Evolutionary conservation across 2,888 invertebrate species (phyloP).

Genomic region (Cerastoderma edule): DNA sequence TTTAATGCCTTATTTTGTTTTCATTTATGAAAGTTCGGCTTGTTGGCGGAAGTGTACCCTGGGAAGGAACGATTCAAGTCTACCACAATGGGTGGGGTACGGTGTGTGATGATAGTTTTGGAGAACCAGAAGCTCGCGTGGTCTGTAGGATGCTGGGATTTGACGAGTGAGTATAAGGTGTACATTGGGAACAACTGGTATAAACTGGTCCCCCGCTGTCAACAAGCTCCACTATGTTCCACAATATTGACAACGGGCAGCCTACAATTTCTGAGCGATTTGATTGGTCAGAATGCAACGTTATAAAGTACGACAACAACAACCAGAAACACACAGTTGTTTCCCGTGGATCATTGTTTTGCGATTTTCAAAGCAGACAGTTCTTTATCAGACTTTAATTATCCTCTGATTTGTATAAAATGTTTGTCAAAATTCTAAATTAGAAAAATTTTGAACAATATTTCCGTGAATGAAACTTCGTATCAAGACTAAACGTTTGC

Average conservation of each 20-base stretch:
- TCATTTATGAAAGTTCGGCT: conserved; percentile 17
- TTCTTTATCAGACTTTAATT: too few species aligned
- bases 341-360: background rate
- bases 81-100: conserved; percentile 30
- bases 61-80: conserved; percentile 19
- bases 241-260: too few species aligned
- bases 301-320: background rate
- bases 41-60: background rate
- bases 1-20: too few species aligned
- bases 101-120: conserved; percentile 36
- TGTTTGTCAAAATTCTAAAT: too few species aligned
- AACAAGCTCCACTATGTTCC: too few species aligned
- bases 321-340: background rate
- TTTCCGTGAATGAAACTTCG: too few species aligned
- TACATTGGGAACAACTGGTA: background rate
- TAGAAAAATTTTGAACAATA: too few species aligned
- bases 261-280: too few species aligned
- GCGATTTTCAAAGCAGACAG: too few species aligned
- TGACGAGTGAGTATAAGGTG: conserved; percentile 6
- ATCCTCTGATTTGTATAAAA: too few species aligned
- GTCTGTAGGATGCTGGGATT: conserved; percentile 39
- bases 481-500: too few species aligned
- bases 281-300: background rate
- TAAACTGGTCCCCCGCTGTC: background rate
- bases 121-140: conserved; percentile 22